Evolutionary conservation across 2,797 vertebrate genomes (phyloP).

Genomic region (Tenualosa ilisha): DNA sequence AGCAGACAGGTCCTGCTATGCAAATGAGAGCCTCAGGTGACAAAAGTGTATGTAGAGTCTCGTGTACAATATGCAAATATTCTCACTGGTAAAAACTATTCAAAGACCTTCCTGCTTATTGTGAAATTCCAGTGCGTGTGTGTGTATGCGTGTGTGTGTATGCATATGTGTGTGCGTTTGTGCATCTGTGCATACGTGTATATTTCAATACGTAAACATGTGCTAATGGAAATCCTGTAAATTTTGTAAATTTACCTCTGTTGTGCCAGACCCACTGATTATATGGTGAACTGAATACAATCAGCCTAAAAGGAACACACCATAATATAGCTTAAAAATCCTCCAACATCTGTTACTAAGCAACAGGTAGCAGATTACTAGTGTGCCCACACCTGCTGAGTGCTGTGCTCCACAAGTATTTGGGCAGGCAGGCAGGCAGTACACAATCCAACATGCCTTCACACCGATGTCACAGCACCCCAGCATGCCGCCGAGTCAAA

Average conservation of each 20-base stretch:
- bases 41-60: not conserved
- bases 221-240: not conserved
- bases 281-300: conserved; percentile 18
- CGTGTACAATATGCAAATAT: not conserved
- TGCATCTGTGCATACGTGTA: too few species aligned
- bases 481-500: not conserved
- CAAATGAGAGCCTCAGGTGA: not conserved
- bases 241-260: not conserved
- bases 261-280: not conserved
- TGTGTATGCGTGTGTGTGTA: too few species aligned
- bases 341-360: conserved; percentile 44
- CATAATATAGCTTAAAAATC: conserved; percentile 23
- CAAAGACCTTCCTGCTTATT: too few species aligned
- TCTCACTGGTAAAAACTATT: not conserved
- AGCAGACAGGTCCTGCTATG: not conserved
- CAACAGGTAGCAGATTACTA: conserved; percentile 40
- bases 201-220: not conserved
- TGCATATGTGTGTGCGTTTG: too few species aligned
- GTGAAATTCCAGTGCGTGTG: too few species aligned
- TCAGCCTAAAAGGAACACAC: conserved; percentile 22
- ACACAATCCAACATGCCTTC: not conserved
- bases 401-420: not conserved
- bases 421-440: not conserved
- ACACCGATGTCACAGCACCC: not conserved
- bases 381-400: conserved; percentile 31